Conservation (phyloP, 2,888 invertebrate genomes). For the Oxytorus armatus region DNA sequence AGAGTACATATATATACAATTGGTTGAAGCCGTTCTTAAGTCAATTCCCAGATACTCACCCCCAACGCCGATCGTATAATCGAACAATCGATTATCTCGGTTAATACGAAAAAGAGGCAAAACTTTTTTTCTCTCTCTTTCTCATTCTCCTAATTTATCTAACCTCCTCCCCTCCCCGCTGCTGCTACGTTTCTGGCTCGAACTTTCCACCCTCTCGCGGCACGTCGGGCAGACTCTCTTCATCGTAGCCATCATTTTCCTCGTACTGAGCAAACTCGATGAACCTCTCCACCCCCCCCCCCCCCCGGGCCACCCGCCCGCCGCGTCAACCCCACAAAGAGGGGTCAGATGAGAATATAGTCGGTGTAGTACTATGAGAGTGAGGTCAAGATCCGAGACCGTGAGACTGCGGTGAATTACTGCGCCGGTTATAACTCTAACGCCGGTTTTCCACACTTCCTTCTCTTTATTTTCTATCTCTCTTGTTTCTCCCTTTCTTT, state of each 20-base stretch:
- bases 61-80: constrained; percentile 41
- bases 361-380: constrained; percentile 51
- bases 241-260: constrained; percentile 42
- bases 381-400: constrained; percentile 67
- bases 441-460: constrained; percentile 35
- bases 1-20: no score
- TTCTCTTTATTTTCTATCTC: constrained; percentile 12
- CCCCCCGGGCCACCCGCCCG: not conserved
- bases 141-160: constrained; percentile 30
- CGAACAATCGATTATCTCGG: constrained; percentile 20
- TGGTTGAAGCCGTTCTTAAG: not conserved
- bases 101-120: not conserved
- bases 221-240: constrained; percentile 36
- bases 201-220: constrained; percentile 59
- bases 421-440: constrained; percentile 38
- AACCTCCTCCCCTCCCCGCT: not conserved
- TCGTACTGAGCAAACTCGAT: constrained; percentile 58
- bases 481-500: not conserved
- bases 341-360: constrained; percentile 47
- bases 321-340: constrained; percentile 17
- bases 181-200: not conserved
- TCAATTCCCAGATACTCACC: constrained; percentile 59
- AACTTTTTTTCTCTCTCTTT: not conserved
- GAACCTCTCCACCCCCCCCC: constrained; percentile 17
- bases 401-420: constrained; percentile 55